Evolutionary conservation across 2,113 vertebrate species (phyloP).

Genomic region (Zosterops hypoxanthus): DNA sequence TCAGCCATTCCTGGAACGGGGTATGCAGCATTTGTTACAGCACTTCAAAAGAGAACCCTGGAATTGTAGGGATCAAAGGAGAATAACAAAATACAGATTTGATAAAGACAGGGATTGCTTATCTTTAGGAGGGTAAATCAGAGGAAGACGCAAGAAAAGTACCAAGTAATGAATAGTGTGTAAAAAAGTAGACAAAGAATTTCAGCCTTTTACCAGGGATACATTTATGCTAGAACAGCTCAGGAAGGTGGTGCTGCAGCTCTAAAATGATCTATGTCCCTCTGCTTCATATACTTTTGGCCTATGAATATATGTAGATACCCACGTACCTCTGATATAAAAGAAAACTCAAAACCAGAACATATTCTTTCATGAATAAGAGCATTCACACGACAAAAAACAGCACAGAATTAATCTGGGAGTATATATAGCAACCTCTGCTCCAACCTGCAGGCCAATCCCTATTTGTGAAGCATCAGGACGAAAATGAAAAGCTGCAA

Average conservation of each 20-base stretch:
- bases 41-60: constrained; percentile 3
- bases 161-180: background rate
- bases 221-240: background rate
- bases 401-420: background rate
- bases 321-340: background rate
- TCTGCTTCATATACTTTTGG: background rate
- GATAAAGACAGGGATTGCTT: background rate
- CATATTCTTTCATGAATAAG: background rate
- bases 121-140: background rate
- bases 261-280: background rate
- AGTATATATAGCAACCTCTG: background rate
- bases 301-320: background rate
- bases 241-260: background rate
- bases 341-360: background rate
- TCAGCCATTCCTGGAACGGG: background rate
- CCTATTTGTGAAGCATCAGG: background rate
- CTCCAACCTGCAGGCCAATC: background rate
- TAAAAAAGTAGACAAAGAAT: background rate
- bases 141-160: background rate
- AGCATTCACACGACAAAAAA: background rate
- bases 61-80: constrained; percentile 9
- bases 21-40: background rate
- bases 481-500: background rate
- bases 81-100: constrained; percentile 20
- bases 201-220: background rate